Base-by-base conservation (phyloP, 2,797 vertebrate genomes). In the Macrochelys suwanniensis region DNA sequence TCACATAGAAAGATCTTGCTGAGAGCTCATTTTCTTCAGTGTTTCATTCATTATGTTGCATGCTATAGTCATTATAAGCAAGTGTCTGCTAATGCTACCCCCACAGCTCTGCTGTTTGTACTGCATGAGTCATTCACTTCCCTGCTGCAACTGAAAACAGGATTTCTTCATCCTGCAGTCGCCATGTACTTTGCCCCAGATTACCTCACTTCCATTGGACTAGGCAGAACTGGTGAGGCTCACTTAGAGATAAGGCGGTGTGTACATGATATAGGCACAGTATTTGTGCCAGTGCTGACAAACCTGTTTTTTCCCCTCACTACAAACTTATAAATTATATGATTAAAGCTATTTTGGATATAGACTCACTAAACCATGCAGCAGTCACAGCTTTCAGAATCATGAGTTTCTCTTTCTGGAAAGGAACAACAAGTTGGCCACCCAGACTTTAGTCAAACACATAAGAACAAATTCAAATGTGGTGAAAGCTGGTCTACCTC, bases 41-140 rank as follows among this genome's bases (percentile, higher is more conserved):
- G 89, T 59, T 94, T 93, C 94, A 88, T 97, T 97, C 95, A 95
- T 80, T 12, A 25, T 2, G 74, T 50, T 56, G 92, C 93, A 93
- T 6, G 4, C 0, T 0, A 91, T 59, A 89, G 84, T 89, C 86
- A 95, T 96, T 89, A 68, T 78, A 85, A 86, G 54, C 90, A 83
- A 84, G 87, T 83, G 89, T 95, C 89, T 94, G 91, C 91, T 50
- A 45, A 33, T 2, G 74, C 96, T 94, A 4, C 92, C 45, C 68
- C 94, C 96, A 81, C 95, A 94, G 80, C 91, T 50, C 3, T 0
- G 80, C 95, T 94, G 89, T 86, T 89, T 87, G 94, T 92, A 51
- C 81, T 5, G 3, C 33, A 23, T 95, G 96, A 97, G 86, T 96
- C 92, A 97, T 50, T 56, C 6, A 0, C 86, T 89, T 93, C 2